These are phyloP conservation scores for Solen grandis DNA, from an alignment of 1,140 invertebrate genomes.

Conservation along the genomic window DNA sequence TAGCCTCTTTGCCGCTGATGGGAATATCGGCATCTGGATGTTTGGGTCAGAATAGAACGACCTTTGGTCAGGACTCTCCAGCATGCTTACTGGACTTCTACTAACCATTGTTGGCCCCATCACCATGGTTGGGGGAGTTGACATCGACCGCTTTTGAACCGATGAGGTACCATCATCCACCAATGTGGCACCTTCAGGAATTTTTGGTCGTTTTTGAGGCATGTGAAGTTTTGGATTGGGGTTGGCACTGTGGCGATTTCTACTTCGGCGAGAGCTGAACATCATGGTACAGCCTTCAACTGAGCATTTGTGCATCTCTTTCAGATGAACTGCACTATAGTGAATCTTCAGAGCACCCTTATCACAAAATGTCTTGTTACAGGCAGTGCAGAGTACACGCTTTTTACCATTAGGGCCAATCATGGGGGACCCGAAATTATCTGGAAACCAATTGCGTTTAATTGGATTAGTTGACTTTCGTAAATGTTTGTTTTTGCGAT, in stretches of 20 bases:
- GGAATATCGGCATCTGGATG: constrained; percentile 71
- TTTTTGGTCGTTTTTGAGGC: constrained; percentile 85
- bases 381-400: constrained; percentile 98
- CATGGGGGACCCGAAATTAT: constrained; percentile 76
- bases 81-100: constrained; percentile 34
- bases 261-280: constrained; percentile 97
- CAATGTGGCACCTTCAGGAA: constrained; percentile 70
- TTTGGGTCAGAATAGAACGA: constrained; percentile 73
- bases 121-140: constrained; percentile 70
- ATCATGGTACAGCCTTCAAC: constrained; percentile 99
- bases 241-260: constrained; percentile 98
- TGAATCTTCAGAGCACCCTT: constrained; percentile 99
- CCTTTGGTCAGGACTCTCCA: constrained; percentile 63
- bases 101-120: constrained; percentile 62
- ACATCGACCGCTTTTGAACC: constrained; percentile 47
- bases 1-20: constrained; percentile 72
- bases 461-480: constrained; percentile 92
- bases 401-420: constrained; percentile 84
- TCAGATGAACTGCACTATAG: constrained; percentile 98
- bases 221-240: constrained; percentile 99
- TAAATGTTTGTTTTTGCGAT: constrained; percentile 82
- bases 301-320: constrained; percentile 99
- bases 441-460: constrained; percentile 95
- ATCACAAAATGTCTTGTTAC: constrained; percentile 99
- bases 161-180: constrained; percentile 64